These are phyloP conservation scores for Bicyclus anynana DNA, from an alignment of 1,140 invertebrate genomes.

Conservation along the genomic window DNA sequence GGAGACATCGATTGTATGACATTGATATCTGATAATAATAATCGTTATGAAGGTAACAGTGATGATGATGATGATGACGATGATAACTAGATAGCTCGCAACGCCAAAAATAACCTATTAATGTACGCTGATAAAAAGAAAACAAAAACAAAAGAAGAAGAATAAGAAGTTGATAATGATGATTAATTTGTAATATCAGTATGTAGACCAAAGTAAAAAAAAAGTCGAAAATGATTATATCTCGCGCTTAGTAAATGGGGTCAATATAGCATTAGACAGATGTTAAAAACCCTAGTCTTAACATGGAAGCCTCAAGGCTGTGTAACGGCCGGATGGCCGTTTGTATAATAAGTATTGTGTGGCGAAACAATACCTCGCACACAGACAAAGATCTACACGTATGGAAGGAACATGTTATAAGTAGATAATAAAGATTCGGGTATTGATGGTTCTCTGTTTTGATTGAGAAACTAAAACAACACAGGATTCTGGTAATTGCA, in stretches of 20 bases:
- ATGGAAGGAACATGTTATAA: background rate
- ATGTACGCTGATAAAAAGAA: no score
- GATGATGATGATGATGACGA: no score
- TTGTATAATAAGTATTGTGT: slow-evolving; percentile 31
- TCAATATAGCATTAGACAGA: background rate
- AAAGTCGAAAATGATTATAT: background rate
- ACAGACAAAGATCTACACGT: slow-evolving; percentile 1
- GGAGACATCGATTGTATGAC: no score
- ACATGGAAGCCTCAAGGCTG: slow-evolving; percentile 23
- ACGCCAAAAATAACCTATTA: no score
- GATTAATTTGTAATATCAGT: no score
- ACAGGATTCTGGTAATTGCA: no score
- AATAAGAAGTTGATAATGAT: no score
- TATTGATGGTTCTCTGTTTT: background rate
- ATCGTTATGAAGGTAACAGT: no score
- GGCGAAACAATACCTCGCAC: slow-evolving; percentile 27
- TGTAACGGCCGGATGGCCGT: slow-evolving; percentile 24
- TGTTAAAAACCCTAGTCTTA: slow-evolving; percentile 13
- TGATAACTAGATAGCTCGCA: no score
- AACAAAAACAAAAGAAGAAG: no score
- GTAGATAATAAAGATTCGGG: background rate
- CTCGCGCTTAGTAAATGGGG: background rate
- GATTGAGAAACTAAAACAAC: background rate
- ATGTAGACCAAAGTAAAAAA: background rate
- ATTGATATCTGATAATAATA: no score